Evolutionary conservation across 2,113 vertebrate species (phyloP).

Genomic region (Centropus unirufus): DNA sequence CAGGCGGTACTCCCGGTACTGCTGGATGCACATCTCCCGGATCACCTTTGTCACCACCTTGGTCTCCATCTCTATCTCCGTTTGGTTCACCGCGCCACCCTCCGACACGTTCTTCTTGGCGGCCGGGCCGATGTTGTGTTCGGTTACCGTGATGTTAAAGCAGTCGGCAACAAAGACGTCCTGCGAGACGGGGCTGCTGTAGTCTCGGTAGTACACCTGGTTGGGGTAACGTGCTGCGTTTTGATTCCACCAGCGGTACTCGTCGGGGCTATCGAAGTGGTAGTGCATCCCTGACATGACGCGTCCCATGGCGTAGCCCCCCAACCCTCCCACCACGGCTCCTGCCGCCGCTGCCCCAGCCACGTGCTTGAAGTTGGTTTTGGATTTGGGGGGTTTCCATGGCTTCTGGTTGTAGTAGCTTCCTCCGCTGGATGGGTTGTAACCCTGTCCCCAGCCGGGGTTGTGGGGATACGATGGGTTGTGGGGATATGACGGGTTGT

Average conservation of each 20-base stretch:
- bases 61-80: constrained; percentile 51
- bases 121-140: constrained; percentile 74
- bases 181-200: constrained; percentile 60
- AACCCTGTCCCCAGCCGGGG: constrained; percentile 63
- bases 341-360: constrained; percentile 67
- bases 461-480: background rate
- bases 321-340: constrained; percentile 72
- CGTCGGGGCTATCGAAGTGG: constrained; percentile 70
- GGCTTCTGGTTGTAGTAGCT: constrained; percentile 67
- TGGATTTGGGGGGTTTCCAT: constrained; percentile 72
- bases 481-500: background rate
- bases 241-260: constrained; percentile 72
- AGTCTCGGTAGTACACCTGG: constrained; percentile 73
- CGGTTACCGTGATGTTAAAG: constrained; percentile 77
- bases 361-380: constrained; percentile 76
- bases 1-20: constrained; percentile 71
- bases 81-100: constrained; percentile 27
- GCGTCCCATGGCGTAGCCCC: constrained; percentile 75
- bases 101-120: constrained; percentile 47
- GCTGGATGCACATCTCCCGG: constrained; percentile 77
- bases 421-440: constrained; percentile 51
- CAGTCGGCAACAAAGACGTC: constrained; percentile 78
- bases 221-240: constrained; percentile 74
- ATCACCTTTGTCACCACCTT: constrained; percentile 78
- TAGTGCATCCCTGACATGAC: constrained; percentile 74